Evolutionary conservation across 2,113 vertebrate genomes (phyloP).

Genomic region (Aptenodytes forsteri): DNA sequence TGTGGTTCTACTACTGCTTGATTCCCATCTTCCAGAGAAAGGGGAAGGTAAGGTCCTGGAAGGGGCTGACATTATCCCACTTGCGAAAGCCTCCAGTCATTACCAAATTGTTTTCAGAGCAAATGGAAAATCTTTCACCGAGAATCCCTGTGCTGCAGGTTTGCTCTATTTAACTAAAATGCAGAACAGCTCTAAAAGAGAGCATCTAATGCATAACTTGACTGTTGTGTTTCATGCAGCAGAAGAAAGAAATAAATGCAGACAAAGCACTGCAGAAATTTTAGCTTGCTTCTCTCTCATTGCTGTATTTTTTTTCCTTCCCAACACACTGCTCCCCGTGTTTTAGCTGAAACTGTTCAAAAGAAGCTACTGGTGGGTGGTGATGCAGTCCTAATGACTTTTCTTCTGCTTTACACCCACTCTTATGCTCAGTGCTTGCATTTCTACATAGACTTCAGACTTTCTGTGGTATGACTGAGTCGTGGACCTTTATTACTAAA

Average conservation of each 20-base stretch:
- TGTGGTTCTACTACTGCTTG: background rate
- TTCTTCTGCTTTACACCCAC: conserved; percentile 15
- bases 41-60: background rate
- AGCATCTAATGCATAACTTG: background rate
- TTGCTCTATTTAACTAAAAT: background rate
- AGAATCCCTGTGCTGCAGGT: background rate
- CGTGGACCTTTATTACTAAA: background rate
- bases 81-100: background rate
- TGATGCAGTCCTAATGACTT: background rate
- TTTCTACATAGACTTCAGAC: background rate
- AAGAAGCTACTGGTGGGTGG: conserved; percentile 27
- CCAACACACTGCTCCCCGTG: background rate
- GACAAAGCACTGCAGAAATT: background rate
- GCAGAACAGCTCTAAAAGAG: background rate
- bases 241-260: background rate
- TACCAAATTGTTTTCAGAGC: background rate
- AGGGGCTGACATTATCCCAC: background rate
- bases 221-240: background rate
- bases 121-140: background rate
- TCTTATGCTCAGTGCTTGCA: background rate
- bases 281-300: background rate
- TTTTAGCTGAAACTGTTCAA: background rate
- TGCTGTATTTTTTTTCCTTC: background rate
- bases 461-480: background rate
- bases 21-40: background rate